Evolutionary conservation across 2,797 vertebrate genomes (phyloP).

Genomic region (Parotocinclus haroldoi): DNA sequence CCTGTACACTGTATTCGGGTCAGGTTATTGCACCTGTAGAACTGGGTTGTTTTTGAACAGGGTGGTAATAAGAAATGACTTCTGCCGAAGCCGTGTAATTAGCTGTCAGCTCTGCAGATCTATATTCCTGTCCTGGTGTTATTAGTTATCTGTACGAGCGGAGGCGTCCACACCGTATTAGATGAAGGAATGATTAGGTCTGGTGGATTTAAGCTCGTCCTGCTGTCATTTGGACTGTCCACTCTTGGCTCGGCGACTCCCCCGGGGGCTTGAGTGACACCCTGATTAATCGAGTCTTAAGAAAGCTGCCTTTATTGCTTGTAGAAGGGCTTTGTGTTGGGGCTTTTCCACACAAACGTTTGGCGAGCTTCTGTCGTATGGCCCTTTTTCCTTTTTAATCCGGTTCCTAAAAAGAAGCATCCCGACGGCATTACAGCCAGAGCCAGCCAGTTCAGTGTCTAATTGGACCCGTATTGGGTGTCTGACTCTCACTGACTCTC

Average conservation of each 20-base stretch:
- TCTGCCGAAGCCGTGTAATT: not conserved
- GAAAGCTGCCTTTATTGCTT: constrained; percentile 7
- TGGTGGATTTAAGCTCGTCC: not conserved
- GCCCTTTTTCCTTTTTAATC: not conserved
- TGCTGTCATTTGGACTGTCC: constrained; percentile 3
- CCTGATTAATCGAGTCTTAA: constrained; percentile 32
- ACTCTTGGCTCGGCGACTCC: not conserved
- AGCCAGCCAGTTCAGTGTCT: no score
- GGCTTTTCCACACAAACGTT: not conserved
- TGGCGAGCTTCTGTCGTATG: constrained; percentile 7
- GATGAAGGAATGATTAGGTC: not conserved
- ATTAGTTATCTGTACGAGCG: not conserved
- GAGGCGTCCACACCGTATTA: not conserved
- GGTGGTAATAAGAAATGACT: not conserved
- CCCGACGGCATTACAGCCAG: no score
- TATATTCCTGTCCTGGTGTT: not conserved
- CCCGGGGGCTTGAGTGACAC: constrained; percentile 16
- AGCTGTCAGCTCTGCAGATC: not conserved
- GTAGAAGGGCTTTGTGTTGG: constrained; percentile 19
- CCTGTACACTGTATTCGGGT: no score
- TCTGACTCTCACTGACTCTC: no score
- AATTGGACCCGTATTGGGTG: no score
- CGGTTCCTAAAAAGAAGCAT: no score
- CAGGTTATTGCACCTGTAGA: no score
- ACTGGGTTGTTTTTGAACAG: no score